Evolutionary conservation across 2,888 invertebrate species (phyloP), one percentile per base, ranked within the genome.

Genomic region (Sthenelais limicola): DNA sequence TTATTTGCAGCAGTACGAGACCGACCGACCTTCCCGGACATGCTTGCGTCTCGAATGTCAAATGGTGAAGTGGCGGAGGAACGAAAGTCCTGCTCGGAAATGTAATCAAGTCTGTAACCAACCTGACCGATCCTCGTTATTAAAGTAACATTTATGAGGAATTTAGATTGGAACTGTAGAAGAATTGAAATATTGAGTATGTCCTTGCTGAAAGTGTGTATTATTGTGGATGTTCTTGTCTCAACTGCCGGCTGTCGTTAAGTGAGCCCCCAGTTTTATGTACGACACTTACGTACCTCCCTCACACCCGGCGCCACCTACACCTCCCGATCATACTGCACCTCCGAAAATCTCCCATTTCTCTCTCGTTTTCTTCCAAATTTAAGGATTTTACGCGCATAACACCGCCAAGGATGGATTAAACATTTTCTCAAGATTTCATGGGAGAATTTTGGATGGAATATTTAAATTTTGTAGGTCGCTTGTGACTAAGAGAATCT

Each of bases 1-100:
- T 86, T 81, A 79, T 88, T 89, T 47, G 87, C 85, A 62, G 85
- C 82, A 71, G 81, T 80, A 79, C 84, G 80, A n/a, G n/a, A n/a
- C 76, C 84, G 79, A 79, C 84, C 82, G 76, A 86, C 84, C 84
- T 88, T 86, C 74, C 86, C 86, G 73, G 86, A 85, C 86, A 87
- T 87, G 81, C 77, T 83, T 26, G 54, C 73, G 26, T 58, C 56
- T 70, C 54, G 71, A 71, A 71, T 71, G 71, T 71, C 71, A 71
- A 56, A 56, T 38, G 68, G 69, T 52, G 48, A 73, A 73, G 28
- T 52, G 73, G 43, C 28, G 38, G 58, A 38, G 47, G 26, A n/a
- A 15, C 21, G 21, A 51, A n/a, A 54, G 52, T 21, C 7, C 4
- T 35, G 5, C 30, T 68, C 51, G 69, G 69, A 69, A 54, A 38